Evolutionary conservation across 2,797 vertebrate genomes (phyloP).

Genomic region (Onychomys leucogaster): DNA sequence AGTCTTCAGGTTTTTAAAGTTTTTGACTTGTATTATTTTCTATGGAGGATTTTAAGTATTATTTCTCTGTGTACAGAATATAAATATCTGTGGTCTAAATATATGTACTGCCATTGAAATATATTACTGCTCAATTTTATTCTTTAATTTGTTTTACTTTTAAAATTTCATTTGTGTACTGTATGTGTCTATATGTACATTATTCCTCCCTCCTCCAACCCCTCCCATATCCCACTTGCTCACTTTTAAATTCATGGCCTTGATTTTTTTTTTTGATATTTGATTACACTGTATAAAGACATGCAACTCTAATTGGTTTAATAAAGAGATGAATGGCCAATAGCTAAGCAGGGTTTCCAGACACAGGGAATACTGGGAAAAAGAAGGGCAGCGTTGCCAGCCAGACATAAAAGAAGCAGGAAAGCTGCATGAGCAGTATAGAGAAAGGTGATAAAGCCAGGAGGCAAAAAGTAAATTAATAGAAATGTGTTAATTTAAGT

Average conservation of each 20-base stretch:
- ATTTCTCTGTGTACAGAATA: neutral
- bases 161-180: neutral
- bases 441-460: neutral
- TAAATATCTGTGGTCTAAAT: neutral
- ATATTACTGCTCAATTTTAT: neutral
- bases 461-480: neutral
- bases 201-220: neutral
- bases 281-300: no score
- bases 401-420: neutral
- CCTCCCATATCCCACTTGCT: no score
- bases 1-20: neutral
- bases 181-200: neutral
- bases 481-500: neutral
- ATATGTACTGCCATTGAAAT: neutral
- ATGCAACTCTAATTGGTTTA: neutral
- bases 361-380: neutral
- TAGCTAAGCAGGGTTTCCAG: neutral
- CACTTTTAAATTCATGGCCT: neutral
- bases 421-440: neutral
- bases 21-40: neutral
- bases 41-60: neutral
- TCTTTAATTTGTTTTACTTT: neutral
- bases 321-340: neutral
- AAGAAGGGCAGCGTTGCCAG: neutral
- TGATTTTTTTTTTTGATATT: neutral